Conservation (phyloP, 2,113 vertebrate genomes). For the Fregetta grallaria region DNA sequence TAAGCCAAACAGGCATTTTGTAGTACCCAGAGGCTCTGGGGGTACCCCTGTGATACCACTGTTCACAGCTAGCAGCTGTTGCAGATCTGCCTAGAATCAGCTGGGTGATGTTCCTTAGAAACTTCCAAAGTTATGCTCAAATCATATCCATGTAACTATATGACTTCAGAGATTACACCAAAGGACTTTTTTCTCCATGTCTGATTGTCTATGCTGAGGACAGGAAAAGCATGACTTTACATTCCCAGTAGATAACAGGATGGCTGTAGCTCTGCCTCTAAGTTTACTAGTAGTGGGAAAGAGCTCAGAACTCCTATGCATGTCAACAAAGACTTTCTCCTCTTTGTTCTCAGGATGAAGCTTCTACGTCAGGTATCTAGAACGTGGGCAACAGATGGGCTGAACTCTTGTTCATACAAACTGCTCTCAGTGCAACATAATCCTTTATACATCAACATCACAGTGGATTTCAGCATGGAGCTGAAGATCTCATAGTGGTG, state of each 20-base stretch:
- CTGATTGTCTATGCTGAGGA: neutral
- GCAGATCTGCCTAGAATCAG: neutral
- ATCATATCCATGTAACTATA: too few species aligned
- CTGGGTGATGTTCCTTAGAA: neutral
- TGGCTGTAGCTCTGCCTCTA: neutral
- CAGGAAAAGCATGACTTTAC: neutral
- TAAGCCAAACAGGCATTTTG: neutral
- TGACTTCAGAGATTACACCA: neutral
- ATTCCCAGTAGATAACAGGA: neutral
- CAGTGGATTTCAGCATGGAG: slow-evolving; percentile 80
- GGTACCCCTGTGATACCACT: neutral
- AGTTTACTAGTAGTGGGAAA: neutral
- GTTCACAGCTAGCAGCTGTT: neutral
- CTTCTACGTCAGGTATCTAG: slow-evolving; percentile 80
- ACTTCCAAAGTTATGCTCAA: neutral
- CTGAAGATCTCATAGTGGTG: neutral
- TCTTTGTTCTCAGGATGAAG: slow-evolving; percentile 81
- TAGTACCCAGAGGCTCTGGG: neutral
- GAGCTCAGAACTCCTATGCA: neutral
- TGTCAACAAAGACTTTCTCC: neutral
- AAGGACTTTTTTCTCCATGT: neutral
- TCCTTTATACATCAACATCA: slow-evolving; percentile 89
- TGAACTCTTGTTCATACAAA: slow-evolving; percentile 88
- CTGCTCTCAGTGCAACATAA: slow-evolving; percentile 80
- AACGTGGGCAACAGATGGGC: slow-evolving; percentile 87